phyloP scores from a whole-genome alignment of 2,888 invertebrate species.

The Scaptodrosophila latifasciaeformis region DNA sequence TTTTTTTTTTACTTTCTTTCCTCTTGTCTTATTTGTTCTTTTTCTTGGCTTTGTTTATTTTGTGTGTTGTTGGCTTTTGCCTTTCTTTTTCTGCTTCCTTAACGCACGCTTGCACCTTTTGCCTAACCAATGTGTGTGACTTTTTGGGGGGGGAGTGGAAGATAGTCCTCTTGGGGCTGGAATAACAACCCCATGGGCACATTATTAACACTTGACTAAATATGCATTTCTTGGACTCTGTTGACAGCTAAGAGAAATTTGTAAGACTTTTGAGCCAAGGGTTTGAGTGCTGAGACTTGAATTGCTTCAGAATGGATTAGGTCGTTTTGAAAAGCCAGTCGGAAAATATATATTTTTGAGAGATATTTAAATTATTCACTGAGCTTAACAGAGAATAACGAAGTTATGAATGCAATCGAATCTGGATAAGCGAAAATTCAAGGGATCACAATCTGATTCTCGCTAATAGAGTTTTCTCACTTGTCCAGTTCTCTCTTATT shows the following conservation, averaged over 20 bases:
- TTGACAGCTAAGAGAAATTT: constrained; percentile 52
- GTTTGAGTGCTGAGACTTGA: no score
- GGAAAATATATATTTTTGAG: no score
- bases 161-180: constrained; percentile 5
- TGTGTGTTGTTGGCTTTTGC: constrained; percentile 22
- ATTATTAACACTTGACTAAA: constrained; percentile 76
- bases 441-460: no score
- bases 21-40: constrained; percentile 25
- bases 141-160: constrained; percentile 15
- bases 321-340: no score
- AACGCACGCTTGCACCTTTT: constrained; percentile 64
- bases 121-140: constrained; percentile 5
- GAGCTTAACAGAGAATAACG: no score
- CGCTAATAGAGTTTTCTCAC: no score
- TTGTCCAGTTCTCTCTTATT: no score
- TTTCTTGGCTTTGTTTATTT: constrained; percentile 39
- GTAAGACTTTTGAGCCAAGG: constrained; percentile 47
- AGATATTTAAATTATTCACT: no score
- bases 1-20: constrained; percentile 17
- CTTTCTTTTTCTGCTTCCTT: constrained; percentile 37
- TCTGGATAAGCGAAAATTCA: no score
- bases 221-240: constrained; percentile 71
- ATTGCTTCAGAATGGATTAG: no score
- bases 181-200: constrained; percentile 50
- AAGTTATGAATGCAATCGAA: no score